These are phyloP conservation scores for Crocidura indochinensis DNA, from an alignment of 2,797 vertebrate species.

Conservation along the genomic window DNA sequence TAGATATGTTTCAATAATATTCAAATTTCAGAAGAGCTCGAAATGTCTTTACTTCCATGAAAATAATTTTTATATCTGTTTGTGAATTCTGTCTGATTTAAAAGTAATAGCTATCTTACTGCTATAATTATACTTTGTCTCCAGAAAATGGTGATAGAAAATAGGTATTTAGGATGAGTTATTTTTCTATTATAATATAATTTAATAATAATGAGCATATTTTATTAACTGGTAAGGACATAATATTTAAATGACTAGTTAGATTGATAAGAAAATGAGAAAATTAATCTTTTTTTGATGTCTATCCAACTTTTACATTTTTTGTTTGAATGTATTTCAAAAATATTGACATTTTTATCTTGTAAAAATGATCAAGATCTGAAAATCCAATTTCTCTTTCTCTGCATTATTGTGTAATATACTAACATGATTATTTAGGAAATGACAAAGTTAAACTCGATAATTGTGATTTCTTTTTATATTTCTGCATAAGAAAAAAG, in stretches of 20 bases:
- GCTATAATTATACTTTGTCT: not conserved
- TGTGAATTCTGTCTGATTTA: conserved; percentile 25
- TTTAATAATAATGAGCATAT: not conserved
- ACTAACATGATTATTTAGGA: not conserved
- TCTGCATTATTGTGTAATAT: not conserved
- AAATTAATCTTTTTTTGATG: not conserved
- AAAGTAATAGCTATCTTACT: conserved; percentile 43
- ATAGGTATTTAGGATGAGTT: not conserved
- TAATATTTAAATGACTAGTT: not conserved
- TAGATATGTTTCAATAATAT: not conserved
- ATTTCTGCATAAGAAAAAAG: not conserved
- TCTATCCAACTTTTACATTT: not conserved
- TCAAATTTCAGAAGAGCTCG: not conserved
- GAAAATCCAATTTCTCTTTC: not conserved
- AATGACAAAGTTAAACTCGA: not conserved
- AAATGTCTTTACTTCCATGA: not conserved
- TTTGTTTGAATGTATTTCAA: not conserved
- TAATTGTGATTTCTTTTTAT: not conserved
- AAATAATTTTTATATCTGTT: conserved; percentile 2
- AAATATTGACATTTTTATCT: not conserved
- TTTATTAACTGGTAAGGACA: conserved; percentile 8
- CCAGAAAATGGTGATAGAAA: not conserved
- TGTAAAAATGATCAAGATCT: not conserved
- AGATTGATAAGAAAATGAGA: not conserved
- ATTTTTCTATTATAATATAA: conserved; percentile 19